Percentiles rank a stretch among this genome's conserved stretches.
phyloP scores from a whole-genome alignment of 2,888 invertebrate species.

The Teleogryllus oceanicus region DNA sequence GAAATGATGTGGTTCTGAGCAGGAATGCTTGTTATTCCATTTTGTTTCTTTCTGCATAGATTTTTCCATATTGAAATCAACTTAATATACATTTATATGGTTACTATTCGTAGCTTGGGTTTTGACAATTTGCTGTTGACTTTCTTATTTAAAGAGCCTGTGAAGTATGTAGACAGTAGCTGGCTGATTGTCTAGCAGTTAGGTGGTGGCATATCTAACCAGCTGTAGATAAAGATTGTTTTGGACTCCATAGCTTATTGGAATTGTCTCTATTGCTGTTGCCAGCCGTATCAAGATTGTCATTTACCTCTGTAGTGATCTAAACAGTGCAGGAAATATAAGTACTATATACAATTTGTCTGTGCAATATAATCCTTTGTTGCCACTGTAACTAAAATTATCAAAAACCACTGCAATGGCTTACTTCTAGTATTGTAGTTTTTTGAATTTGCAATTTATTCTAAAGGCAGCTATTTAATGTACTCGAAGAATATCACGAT shows the following conservation, averaged over 20 bases:
- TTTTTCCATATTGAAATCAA: not conserved
- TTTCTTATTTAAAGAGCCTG: too few relatives aligned
- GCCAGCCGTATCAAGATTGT: too few relatives aligned
- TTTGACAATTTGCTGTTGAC: too few relatives aligned
- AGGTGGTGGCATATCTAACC: too few relatives aligned
- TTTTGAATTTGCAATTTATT: not conserved
- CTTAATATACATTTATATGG: too few relatives aligned
- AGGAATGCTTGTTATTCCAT: not conserved
- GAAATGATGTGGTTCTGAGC: not conserved
- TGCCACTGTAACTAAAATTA: not conserved
- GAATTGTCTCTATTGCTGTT: too few relatives aligned
- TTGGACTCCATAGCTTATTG: too few relatives aligned
- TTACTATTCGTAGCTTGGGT: too few relatives aligned
- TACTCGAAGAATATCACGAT: not conserved
- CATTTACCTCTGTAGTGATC: too few relatives aligned
- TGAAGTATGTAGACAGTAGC: too few relatives aligned
- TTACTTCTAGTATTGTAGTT: not conserved
- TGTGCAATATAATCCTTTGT: constrained; percentile 1
- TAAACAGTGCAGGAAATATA: not conserved
- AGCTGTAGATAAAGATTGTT: too few relatives aligned
- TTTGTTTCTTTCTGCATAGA: not conserved
- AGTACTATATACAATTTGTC: not conserved
- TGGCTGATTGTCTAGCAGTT: too few relatives aligned
- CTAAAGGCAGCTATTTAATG: not conserved
- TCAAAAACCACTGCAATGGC: not conserved